Conservation (phyloP, 2,888 invertebrate species). For the Ypsolopha sequella region DNA sequence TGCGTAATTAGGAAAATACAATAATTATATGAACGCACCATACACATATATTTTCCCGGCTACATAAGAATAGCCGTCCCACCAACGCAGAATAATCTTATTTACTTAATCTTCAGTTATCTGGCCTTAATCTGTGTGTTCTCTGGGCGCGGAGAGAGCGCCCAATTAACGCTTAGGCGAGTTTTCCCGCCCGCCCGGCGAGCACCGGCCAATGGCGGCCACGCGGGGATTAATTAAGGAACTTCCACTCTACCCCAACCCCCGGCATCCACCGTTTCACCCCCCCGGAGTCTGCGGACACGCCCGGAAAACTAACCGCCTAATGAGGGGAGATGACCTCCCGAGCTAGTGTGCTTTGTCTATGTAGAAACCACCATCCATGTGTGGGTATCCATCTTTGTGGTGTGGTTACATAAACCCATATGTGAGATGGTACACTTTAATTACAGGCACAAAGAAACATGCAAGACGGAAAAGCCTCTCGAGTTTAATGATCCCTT, state of each 20-base stretch:
- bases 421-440: not conserved
- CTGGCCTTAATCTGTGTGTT: constrained; percentile 37
- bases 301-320: constrained; percentile 71
- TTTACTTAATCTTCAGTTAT: constrained; percentile 50
- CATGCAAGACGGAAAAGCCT: not conserved
- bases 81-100: constrained; percentile 16
- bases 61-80: no score
- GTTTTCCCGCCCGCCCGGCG: constrained; percentile 32
- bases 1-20: no score
- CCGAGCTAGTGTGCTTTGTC: constrained; percentile 64
- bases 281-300: constrained; percentile 65
- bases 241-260: constrained; percentile 40
- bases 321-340: constrained; percentile 72
- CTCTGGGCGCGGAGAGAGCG: constrained; percentile 30
- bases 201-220: constrained; percentile 61
- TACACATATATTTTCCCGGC: no score
- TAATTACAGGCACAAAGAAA: not conserved
- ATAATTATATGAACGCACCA: no score
- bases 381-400: constrained; percentile 3
- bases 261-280: constrained; percentile 35
- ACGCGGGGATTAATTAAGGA: constrained; percentile 69
- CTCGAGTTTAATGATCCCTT: not conserved
- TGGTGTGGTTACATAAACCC: not conserved
- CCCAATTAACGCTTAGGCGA: constrained; percentile 70
- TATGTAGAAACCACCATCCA: constrained; percentile 24